Percentiles rank a stretch among this genome's conserved stretches.
Conservation (phyloP, 2,888 invertebrate species). For the Heliconius sara region DNA sequence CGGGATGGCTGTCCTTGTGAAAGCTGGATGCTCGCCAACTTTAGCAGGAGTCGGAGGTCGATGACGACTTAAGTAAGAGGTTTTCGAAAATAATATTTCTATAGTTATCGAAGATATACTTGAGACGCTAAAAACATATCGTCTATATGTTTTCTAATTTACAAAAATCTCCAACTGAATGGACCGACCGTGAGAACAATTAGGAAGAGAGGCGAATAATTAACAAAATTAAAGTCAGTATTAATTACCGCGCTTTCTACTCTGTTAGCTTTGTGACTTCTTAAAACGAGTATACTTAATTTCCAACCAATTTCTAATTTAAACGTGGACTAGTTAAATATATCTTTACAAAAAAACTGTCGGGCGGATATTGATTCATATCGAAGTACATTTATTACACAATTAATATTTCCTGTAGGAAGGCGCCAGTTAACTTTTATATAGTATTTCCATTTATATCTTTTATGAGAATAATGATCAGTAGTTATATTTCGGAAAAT, state of each 20-base stretch:
- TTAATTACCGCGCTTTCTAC: constrained; percentile 34
- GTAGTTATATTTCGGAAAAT: background rate
- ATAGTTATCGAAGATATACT: constrained; percentile 1
- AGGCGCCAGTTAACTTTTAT: constrained; percentile 12
- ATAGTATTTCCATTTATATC: background rate
- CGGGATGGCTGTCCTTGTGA: constrained; percentile 17
- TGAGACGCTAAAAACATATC: background rate
- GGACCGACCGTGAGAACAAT: constrained; percentile 19
- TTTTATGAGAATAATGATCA: background rate
- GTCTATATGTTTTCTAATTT: too few relatives aligned
- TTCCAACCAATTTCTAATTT: constrained; percentile 32
- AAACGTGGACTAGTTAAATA: constrained; percentile 12
- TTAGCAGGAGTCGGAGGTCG: constrained; percentile 15
- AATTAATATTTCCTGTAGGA: constrained; percentile 20
- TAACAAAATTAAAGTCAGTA: constrained; percentile 32
- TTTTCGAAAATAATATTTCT: constrained; percentile 2
- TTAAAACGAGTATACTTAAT: constrained; percentile 31
- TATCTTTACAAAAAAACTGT: constrained; percentile 21
- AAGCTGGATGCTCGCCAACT: constrained; percentile 24
- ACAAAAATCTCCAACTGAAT: constrained; percentile 1
- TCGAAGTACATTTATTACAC: constrained; percentile 2
- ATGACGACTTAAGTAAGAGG: constrained; percentile 4
- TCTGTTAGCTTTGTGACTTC: constrained; percentile 20
- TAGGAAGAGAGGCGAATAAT: constrained; percentile 16
- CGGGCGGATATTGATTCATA: constrained; percentile 25